Evolutionary conservation across 2,888 invertebrate genomes (phyloP).

Genomic region (Cloeon dipterum): DNA sequence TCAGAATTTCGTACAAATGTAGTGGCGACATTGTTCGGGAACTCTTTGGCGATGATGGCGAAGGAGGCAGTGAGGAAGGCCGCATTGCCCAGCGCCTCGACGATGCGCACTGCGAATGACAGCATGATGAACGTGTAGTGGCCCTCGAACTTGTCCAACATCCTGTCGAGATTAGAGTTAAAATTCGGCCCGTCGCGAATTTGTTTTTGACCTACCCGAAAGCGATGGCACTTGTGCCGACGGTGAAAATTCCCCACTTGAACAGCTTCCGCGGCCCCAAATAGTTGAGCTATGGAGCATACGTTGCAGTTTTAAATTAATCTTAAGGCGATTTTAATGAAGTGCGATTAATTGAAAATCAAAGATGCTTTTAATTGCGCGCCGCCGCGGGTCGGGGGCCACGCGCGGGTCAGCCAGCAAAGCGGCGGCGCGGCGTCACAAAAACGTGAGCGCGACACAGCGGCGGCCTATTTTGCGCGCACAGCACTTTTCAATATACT

Average conservation of each 20-base stretch:
- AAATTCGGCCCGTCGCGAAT: not conserved
- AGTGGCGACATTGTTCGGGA: slow-evolving; percentile 61
- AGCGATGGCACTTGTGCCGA: slow-evolving; percentile 58
- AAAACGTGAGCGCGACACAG: no score
- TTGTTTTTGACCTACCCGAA: slow-evolving; percentile 35
- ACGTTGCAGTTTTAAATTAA: slow-evolving; percentile 2
- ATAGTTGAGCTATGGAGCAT: slow-evolving; percentile 32
- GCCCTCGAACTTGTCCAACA: slow-evolving; percentile 44
- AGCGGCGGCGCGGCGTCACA: no score
- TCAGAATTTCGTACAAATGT: slow-evolving; percentile 68
- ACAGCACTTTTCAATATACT: no score
- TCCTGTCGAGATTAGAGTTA: slow-evolving; percentile 30
- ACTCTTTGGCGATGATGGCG: slow-evolving; percentile 69
- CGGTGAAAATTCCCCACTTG: slow-evolving; percentile 60
- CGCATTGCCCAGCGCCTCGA: slow-evolving; percentile 69
- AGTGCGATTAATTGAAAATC: no score
- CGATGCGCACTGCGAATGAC: slow-evolving; percentile 54
- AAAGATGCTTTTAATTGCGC: not conserved
- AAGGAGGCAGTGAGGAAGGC: slow-evolving; percentile 70
- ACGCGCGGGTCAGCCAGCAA: no score
- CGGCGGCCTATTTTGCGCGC: no score
- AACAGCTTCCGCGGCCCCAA: slow-evolving; percentile 62
- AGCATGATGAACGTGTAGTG: slow-evolving; percentile 49
- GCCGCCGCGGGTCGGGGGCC: not conserved
- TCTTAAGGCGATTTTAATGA: slow-evolving; percentile 1